phyloP scores from a whole-genome alignment of 2,888 invertebrate genomes.

The Oxyteleia sp. region DNA sequence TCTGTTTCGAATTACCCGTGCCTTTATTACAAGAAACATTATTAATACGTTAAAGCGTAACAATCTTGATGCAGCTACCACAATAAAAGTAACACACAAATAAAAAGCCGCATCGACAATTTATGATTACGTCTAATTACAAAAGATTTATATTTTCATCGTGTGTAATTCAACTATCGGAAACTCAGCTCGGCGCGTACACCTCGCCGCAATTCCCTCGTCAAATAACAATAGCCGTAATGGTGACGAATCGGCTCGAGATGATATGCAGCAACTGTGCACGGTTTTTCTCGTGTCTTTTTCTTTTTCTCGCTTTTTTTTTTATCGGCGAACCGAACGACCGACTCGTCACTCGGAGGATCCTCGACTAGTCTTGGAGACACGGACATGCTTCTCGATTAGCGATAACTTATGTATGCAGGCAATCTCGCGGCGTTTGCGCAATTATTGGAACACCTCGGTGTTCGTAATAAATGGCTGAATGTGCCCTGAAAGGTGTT shows the following conservation, averaged over 20 bases:
- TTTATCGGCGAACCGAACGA: slow-evolving; percentile 19
- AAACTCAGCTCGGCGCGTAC: not conserved
- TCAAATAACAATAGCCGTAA: slow-evolving; percentile 59
- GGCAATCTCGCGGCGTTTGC: slow-evolving; percentile 83
- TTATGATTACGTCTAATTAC: too few relatives aligned
- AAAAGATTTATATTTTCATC: slow-evolving; percentile 53
- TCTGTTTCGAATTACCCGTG: too few relatives aligned
- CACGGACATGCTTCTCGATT: slow-evolving; percentile 76
- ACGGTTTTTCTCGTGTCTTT: slow-evolving; percentile 59
- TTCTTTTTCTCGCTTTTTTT: slow-evolving; percentile 55
- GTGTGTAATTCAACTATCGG: slow-evolving; percentile 35
- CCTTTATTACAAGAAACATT: too few relatives aligned
- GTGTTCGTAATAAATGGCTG: slow-evolving; percentile 85
- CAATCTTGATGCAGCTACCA: too few relatives aligned
- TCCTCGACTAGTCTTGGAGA: slow-evolving; percentile 59
- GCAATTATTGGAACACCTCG: slow-evolving; percentile 86
- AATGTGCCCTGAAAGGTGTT: slow-evolving; percentile 86
- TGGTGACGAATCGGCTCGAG: slow-evolving; percentile 60
- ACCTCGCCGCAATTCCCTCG: slow-evolving; percentile 49
- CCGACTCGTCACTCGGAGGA: slow-evolving; percentile 60
- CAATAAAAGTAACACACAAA: too few relatives aligned
- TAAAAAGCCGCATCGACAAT: too few relatives aligned
- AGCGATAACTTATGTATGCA: slow-evolving; percentile 85
- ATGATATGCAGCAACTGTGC: slow-evolving; percentile 69
- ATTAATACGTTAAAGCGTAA: too few relatives aligned